phyloP scores from a whole-genome alignment of 2,797 vertebrate genomes.

The Sebastes vulpes region DNA sequence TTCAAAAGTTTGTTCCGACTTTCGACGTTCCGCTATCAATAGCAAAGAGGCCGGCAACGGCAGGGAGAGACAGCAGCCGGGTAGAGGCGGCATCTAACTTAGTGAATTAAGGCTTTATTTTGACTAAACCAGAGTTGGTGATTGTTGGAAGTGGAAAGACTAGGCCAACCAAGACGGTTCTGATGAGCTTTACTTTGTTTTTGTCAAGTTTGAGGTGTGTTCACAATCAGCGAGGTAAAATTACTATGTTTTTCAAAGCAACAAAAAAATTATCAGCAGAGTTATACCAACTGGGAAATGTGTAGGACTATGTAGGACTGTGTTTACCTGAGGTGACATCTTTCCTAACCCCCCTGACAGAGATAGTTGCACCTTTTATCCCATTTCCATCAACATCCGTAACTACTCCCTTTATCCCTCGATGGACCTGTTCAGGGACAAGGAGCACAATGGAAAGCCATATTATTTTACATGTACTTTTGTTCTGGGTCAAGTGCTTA shows the following conservation, averaged over 20 bases:
- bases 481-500: not conserved
- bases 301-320: not conserved
- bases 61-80: too few relatives aligned
- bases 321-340: constrained; percentile 93
- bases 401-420: constrained; percentile 95
- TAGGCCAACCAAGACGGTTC: fast-evolving
- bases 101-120: too few relatives aligned
- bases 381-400: constrained; percentile 90
- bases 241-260: not conserved
- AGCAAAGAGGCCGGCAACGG: too few relatives aligned
- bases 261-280: not conserved
- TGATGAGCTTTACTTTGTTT: too few relatives aligned
- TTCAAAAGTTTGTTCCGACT: too few relatives aligned
- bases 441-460: not conserved
- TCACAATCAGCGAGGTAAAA: too few relatives aligned
- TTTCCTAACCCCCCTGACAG: constrained; percentile 92
- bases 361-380: constrained; percentile 92
- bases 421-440: constrained; percentile 88
- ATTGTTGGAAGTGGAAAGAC: too few relatives aligned
- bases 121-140: too few relatives aligned
- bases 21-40: fast-evolving
- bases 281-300: not conserved
- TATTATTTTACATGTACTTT: not conserved
- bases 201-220: too few relatives aligned
- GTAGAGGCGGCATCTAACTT: too few relatives aligned